Conservation (phyloP, 2,888 invertebrate species). For the Pogonocherus hispidulus region DNA sequence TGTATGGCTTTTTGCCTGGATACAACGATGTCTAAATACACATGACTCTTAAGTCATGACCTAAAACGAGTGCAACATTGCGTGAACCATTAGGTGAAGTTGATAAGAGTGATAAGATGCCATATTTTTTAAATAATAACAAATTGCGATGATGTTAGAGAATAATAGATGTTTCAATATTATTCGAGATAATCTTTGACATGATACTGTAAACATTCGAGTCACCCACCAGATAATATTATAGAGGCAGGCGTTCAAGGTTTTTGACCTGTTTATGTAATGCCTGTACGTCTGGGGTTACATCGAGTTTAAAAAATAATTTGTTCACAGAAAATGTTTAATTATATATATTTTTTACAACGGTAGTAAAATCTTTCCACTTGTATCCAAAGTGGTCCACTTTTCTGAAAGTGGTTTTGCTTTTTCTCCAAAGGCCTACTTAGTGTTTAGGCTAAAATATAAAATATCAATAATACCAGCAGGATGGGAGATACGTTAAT, state of each 20-base stretch:
- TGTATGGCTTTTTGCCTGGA: background rate
- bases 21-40: background rate
- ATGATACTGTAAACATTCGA: background rate
- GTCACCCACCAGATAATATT: background rate
- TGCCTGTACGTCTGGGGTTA: background rate
- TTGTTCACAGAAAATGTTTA: too few species aligned
- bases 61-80: background rate
- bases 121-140: background rate
- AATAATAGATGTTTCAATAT: background rate
- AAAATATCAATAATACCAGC: too few species aligned
- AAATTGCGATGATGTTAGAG: background rate
- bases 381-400: too few species aligned
- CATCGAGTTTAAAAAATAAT: too few species aligned
- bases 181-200: background rate
- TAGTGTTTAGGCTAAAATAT: too few species aligned
- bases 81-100: background rate
- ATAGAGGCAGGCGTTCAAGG: background rate
- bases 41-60: slow-evolving; percentile 1
- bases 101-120: background rate
- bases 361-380: too few species aligned
- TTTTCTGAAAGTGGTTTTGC: too few species aligned
- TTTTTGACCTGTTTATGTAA: background rate
- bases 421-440: too few species aligned
- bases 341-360: too few species aligned
- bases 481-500: too few species aligned